Conservation (phyloP, 2,113 vertebrate species). For the Bagarius yarrelli region DNA sequence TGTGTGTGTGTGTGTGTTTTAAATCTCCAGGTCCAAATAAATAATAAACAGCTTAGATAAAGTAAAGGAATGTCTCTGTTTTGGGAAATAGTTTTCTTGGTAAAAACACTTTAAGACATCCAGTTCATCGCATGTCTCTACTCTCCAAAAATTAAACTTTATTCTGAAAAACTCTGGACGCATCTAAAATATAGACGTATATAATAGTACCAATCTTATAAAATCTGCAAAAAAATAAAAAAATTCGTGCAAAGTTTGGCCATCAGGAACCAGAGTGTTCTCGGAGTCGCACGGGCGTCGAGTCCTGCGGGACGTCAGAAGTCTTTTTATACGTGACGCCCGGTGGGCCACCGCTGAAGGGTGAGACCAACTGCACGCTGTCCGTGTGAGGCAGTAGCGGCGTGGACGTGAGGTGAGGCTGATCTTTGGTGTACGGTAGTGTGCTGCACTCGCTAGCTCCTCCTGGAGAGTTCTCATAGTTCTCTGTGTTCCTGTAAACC, state of each 20-base stretch:
- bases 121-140: conserved; percentile 43
- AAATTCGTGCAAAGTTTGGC: conserved; percentile 82
- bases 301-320: conserved; percentile 45
- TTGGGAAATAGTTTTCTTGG: background rate
- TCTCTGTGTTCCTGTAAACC: conserved; percentile 38
- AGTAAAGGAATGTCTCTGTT: conserved; percentile 20
- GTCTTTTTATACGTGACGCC: conserved; percentile 60
- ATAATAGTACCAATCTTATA: conserved; percentile 64
- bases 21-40: conserved; percentile 31
- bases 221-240: conserved; percentile 68
- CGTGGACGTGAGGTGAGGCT: conserved; percentile 69
- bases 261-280: conserved; percentile 69
- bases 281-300: conserved; percentile 42
- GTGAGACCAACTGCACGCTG: conserved; percentile 63
- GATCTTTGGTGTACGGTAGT: conserved; percentile 59
- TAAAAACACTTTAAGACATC: conserved; percentile 24
- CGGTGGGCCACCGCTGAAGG: conserved; percentile 60
- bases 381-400: conserved; percentile 68
- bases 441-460: conserved; percentile 50
- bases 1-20: conserved; percentile 15
- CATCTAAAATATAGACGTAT: conserved; percentile 51
- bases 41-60: conserved; percentile 48
- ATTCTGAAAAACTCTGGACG: conserved; percentile 39
- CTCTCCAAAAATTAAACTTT: conserved; percentile 16
- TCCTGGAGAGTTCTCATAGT: background rate